Percentiles rank a stretch among this genome's conserved stretches.
Conservation (phyloP, 2,888 invertebrate genomes). For the Cremastinae sp. region DNA sequence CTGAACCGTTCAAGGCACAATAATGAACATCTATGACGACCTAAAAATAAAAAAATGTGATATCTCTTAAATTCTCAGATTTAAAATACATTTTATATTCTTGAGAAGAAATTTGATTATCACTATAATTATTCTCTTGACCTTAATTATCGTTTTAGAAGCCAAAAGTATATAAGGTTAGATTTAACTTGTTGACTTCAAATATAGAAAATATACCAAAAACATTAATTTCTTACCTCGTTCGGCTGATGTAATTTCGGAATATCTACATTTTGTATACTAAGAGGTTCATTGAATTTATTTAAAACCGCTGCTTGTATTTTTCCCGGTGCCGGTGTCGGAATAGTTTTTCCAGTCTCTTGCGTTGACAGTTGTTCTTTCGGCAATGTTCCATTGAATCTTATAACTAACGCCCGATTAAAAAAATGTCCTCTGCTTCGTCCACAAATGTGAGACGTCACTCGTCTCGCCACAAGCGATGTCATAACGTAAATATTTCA, state of each 20-base stretch:
- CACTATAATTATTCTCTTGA: too few species aligned
- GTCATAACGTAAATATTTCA: conserved; percentile 43
- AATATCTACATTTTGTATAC: conserved; percentile 79
- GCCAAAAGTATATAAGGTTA: too few species aligned
- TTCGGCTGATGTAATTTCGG: conserved; percentile 79
- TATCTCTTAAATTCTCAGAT: too few species aligned
- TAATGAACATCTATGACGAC: conserved; percentile 84
- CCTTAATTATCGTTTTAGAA: too few species aligned
- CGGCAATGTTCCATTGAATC: conserved; percentile 53
- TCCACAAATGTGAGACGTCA: conserved; percentile 49
- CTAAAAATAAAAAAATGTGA: conserved; percentile 75
- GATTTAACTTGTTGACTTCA: conserved; percentile 9
- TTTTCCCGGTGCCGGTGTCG: conserved; percentile 66
- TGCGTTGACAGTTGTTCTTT: conserved; percentile 53
- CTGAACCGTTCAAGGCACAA: conserved; percentile 85
- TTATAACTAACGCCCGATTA: conserved; percentile 32
- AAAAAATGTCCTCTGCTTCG: conserved; percentile 46
- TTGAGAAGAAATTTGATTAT: too few species aligned
- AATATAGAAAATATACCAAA: background rate
- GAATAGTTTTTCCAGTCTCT: conserved; percentile 54
- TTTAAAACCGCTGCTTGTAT: conserved; percentile 81
- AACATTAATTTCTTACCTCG: conserved; percentile 73
- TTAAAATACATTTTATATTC: too few species aligned
- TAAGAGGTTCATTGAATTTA: conserved; percentile 81
- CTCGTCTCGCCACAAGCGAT: conserved; percentile 44